Base-by-base conservation (phyloP, 2,888 invertebrate genomes). In the Lycaena phlaeas region DNA sequence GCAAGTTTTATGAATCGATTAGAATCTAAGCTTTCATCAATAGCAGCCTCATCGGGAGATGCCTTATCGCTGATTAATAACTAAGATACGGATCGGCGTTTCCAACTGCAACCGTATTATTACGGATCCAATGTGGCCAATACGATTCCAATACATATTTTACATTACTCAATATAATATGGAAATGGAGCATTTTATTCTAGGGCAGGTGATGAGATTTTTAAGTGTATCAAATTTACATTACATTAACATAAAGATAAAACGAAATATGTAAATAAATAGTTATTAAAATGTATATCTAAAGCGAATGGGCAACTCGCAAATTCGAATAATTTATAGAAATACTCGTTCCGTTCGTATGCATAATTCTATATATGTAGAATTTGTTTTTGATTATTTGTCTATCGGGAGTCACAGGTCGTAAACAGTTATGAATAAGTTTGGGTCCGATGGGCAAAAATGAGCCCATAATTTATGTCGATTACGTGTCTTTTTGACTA, bases 21-120 rank as follows among this genome's bases (percentile, higher is more conserved):
- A 79, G 68, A 65, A 84, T 84, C 84, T 82, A 81, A 82, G 82
- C 84, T 84, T 84, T 84, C 79, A 75, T 84, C 84, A 81, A 82
- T 84, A 73, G 71, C 73, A 71, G 77, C 75, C 75, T 75, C 22
- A 22, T 22, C 76, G 69, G 72, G 72, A 59, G 77, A 81, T 81
- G 58, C 54, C 67, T 76, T 82, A 81, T 81, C 79, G 62, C 63
- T 82, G 81, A 84, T 81, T 75, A 73, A 84, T 82, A 65, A 70
- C 76, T n/a, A n/a, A n/a, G n/a, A n/a, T n/a, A n/a, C n/a, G n/a
- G 67, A 78, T 79, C 74, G 78, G 79, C 81, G 77, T 79, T 82
- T 81, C 9, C 77, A 57, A 67, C 71, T 55, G 57, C 64, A 61
- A 63, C 66, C 68, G 59, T 82, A 68, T 81, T 75, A 84, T 84